These are phyloP conservation scores for Cacajao melanocephalus DNA, from an alignment of 2,797 vertebrate species.

Conservation along the genomic window DNA sequence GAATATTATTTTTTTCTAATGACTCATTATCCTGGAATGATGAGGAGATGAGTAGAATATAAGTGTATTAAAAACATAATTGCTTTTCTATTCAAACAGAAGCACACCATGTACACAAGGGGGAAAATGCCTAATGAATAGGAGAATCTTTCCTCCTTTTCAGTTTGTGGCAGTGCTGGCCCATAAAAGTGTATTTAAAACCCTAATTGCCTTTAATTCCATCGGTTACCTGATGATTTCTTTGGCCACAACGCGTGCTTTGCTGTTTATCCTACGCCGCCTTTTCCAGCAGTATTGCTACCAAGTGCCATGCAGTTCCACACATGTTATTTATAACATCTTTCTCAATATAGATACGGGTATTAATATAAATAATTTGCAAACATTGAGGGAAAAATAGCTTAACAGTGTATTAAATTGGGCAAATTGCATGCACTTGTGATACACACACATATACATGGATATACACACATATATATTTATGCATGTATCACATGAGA, in stretches of 20 bases:
- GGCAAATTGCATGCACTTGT: rapidly evolving
- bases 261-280: rapidly evolving
- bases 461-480: no score
- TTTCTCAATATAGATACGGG: rapidly evolving
- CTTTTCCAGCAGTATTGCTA: neutral
- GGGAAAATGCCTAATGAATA: constrained; percentile 69
- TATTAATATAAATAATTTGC: rapidly evolving
- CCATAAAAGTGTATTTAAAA: constrained; percentile 46
- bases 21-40: constrained; percentile 75
- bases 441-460: neutral
- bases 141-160: constrained; percentile 42
- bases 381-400: neutral
- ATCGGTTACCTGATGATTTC: constrained; percentile 48
- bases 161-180: constrained; percentile 4
- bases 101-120: neutral
- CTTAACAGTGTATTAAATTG: neutral
- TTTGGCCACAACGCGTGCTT: neutral
- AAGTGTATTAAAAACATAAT: constrained; percentile 80
- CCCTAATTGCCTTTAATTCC: constrained; percentile 68
- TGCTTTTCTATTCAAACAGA: constrained; percentile 78
- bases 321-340: rapidly evolving
- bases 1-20: constrained; percentile 78
- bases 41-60: constrained; percentile 74
- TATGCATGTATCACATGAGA: neutral
- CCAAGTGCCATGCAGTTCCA: rapidly evolving